Evolutionary conservation across 2,797 vertebrate species (phyloP), one percentile per base, ranked within the genome.

Genomic region (Acanthurus tractus): DNA sequence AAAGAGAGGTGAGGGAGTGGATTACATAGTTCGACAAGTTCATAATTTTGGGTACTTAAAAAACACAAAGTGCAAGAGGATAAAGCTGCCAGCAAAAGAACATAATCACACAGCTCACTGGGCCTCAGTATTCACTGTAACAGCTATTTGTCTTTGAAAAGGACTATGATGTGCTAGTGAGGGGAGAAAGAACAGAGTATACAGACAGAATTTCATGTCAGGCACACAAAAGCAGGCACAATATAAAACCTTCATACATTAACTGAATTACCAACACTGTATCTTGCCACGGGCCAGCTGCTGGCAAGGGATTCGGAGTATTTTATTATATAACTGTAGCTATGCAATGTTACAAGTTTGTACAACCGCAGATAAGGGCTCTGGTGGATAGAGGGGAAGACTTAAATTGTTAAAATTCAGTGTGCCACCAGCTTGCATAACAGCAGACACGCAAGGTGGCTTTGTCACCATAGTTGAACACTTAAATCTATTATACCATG

Each of bases 241-340:
- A 69, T 70, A 58, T 81, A 42, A 89, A 86, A 82, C 61, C 76
- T 72, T 83, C 58, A 82, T 61, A 79, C 71, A 70, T 74, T 34
- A 79, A 81, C 58, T 82, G 61, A 85, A 82, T 86, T 75, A 71
- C 67, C 53, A 64, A 82, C 65, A 67, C 57, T 20, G 70, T 64
- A 62, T 81, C 62, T 78, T 59, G 67, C 75, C 70, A 45, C 23
- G 17, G 72, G 64, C 59, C 59, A 20, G 72, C 74, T 6, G 11
- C 76, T 59, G 63, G 69, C 56, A 1, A 25, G 22, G 50, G 63
- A 74, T 79, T 77, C 63, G 23, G 52, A 78, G 58, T 38, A 59
- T 17, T 58, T 58, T 68, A 78, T 84, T 83, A 83, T 77, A 58
- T 78, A 85, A 83, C 64, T 79, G 75, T n/a, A 57, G 58, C 68